phyloP scores from a whole-genome alignment of 2,888 invertebrate species.

The Pardosa pseudoannulata region DNA sequence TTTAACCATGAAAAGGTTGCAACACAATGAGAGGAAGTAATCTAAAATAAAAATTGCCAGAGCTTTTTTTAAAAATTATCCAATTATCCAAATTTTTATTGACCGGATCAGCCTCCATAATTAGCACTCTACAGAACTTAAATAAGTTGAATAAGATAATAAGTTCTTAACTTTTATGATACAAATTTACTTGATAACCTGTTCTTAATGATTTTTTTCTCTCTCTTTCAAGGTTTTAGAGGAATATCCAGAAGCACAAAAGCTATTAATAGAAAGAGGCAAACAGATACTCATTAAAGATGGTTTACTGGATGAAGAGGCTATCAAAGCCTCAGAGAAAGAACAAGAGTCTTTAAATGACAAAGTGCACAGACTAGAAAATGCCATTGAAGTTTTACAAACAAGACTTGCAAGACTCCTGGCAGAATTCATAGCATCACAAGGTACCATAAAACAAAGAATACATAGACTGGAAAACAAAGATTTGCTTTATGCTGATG shows the following conservation, averaged over 20 bases:
- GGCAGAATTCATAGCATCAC: conserved; percentile 79
- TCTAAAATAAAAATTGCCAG: too few species aligned
- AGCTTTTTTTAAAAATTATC: too few species aligned
- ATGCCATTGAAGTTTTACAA: conserved; percentile 78
- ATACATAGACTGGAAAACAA: conserved; percentile 74
- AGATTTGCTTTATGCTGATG: not conserved
- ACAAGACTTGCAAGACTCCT: conserved; percentile 79
- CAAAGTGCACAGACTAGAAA: conserved; percentile 75
- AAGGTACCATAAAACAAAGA: conserved; percentile 79
- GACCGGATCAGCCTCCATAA: too few species aligned
- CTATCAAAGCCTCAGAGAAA: conserved; percentile 81
- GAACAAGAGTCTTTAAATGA: conserved; percentile 76
- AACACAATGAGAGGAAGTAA: too few species aligned
- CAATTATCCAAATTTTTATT: too few species aligned
- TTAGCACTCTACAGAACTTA: too few species aligned
- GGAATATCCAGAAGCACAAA: conserved; percentile 85
- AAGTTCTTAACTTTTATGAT: too few species aligned
- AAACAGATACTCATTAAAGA: conserved; percentile 92
- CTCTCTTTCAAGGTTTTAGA: conserved; percentile 74
- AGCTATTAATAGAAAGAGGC: conserved; percentile 89
- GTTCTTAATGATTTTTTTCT: too few species aligned
- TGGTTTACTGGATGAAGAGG: conserved; percentile 89
- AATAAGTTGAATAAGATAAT: too few species aligned
- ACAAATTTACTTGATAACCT: too few species aligned
- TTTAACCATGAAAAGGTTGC: too few species aligned